A percentile compares a stretch with the other conserved stretches of the same genome.
phyloP scores from a whole-genome alignment of 2,113 vertebrate species.

The Scortum barcoo region DNA sequence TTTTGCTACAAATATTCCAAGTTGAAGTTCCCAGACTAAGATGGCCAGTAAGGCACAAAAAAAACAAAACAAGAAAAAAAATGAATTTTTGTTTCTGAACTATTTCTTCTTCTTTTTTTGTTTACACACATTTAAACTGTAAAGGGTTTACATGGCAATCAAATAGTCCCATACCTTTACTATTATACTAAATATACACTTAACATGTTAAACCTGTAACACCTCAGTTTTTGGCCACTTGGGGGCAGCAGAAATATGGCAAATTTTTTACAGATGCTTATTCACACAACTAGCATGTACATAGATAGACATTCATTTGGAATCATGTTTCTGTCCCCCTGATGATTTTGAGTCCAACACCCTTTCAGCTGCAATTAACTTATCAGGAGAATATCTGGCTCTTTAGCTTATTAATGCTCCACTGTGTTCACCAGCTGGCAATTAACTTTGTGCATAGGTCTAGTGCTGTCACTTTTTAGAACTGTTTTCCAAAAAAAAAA shows the following conservation, averaged over 20 bases:
- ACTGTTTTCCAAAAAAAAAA: no score
- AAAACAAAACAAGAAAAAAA: no score
- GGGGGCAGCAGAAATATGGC: neutral
- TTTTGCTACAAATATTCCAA: neutral
- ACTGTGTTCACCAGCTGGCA: neutral
- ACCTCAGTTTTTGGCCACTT: neutral
- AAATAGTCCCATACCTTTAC: neutral
- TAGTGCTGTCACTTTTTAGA: neutral
- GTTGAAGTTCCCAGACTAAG: neutral
- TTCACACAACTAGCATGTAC: neutral
- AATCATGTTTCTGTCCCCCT: neutral
- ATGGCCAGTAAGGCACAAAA: no score
- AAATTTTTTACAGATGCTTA: neutral
- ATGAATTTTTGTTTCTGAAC: no score
- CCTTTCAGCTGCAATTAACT: neutral
- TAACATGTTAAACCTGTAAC: neutral
- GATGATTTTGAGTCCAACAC: neutral
- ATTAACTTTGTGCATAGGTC: neutral
- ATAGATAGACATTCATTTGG: neutral
- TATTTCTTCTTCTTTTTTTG: no score
- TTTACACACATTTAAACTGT: neutral
- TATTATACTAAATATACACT: neutral
- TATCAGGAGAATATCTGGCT: neutral
- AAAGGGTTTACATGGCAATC: neutral
- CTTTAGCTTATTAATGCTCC: neutral